Evolutionary conservation across 2,113 vertebrate species (phyloP).

Genomic region (Tragulus kanchil): DNA sequence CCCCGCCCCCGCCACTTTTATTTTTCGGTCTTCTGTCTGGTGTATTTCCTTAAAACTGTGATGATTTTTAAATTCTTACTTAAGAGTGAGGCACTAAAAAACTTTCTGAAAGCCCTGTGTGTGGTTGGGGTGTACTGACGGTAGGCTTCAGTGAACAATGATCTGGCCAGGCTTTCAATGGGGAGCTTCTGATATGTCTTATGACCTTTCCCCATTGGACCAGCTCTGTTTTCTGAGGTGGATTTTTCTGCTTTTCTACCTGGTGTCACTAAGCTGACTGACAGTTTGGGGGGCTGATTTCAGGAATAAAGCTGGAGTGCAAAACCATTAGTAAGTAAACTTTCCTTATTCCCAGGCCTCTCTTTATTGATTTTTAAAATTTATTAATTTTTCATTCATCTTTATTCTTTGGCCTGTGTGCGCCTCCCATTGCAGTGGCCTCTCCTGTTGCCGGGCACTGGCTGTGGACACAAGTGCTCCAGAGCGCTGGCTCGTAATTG

Average conservation of each 20-base stretch:
- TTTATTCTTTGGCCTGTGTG: too few relatives aligned
- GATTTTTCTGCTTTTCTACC: neutral
- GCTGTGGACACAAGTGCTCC: too few relatives aligned
- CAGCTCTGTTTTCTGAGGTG: neutral
- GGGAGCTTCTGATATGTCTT: neutral
- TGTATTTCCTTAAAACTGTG: neutral
- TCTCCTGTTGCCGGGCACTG: too few relatives aligned
- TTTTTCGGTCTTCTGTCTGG: neutral
- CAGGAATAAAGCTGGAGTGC: neutral
- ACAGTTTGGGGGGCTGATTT: neutral
- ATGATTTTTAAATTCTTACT: neutral
- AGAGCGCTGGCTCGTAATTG: too few relatives aligned
- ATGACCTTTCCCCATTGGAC: neutral
- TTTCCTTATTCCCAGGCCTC: neutral
- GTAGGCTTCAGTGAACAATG: neutral
- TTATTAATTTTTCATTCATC: too few relatives aligned
- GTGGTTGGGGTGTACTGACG: neutral
- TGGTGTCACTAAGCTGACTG: neutral
- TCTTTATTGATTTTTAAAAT: too few relatives aligned
- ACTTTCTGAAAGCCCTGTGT: neutral
- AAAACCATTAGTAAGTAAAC: neutral
- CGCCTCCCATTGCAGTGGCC: too few relatives aligned
- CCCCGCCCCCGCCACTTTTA: too few relatives aligned
- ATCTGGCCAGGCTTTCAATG: neutral
- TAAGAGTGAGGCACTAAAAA: neutral